Percentiles rank a stretch among this genome's conserved stretches.
Evolutionary conservation across 2,113 vertebrate species (phyloP).

Genomic region (Phoenicopterus ruber): DNA sequence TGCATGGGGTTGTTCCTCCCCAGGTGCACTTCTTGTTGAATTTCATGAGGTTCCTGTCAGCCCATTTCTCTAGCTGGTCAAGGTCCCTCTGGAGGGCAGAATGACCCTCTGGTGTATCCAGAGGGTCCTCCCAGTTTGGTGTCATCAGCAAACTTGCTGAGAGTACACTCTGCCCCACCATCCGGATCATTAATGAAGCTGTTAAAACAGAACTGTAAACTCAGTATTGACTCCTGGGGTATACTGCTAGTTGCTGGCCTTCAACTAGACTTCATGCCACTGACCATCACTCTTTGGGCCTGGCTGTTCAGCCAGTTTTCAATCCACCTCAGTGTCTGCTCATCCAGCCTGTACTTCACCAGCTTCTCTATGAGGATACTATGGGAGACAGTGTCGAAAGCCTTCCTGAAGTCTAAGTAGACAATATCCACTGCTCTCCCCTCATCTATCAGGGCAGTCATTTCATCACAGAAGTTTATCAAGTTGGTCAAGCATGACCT

Average conservation of each 20-base stretch:
- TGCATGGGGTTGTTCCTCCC: neutral
- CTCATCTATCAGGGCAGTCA: neutral
- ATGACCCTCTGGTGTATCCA: neutral
- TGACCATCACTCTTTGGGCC: neutral
- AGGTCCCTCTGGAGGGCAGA: neutral
- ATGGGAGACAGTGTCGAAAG: neutral
- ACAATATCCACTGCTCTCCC: neutral
- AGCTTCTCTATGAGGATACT: neutral
- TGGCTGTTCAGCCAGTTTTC: neutral
- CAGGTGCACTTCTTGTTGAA: neutral
- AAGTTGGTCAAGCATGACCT: neutral
- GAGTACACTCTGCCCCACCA: too few species aligned
- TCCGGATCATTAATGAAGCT: neutral
- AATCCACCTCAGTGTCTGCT: neutral
- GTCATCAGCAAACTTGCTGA: neutral
- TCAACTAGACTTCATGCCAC: neutral
- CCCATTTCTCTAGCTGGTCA: neutral
- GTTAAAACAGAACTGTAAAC: neutral
- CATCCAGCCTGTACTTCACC: neutral
- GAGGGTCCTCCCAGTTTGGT: neutral
- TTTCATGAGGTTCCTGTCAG: neutral
- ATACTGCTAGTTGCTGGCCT: neutral
- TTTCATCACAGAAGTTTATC: neutral
- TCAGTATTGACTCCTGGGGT: neutral
- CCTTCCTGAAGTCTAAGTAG: neutral